phyloP scores from a whole-genome alignment of 1,140 invertebrate genomes.

The Cephus cinctus region DNA sequence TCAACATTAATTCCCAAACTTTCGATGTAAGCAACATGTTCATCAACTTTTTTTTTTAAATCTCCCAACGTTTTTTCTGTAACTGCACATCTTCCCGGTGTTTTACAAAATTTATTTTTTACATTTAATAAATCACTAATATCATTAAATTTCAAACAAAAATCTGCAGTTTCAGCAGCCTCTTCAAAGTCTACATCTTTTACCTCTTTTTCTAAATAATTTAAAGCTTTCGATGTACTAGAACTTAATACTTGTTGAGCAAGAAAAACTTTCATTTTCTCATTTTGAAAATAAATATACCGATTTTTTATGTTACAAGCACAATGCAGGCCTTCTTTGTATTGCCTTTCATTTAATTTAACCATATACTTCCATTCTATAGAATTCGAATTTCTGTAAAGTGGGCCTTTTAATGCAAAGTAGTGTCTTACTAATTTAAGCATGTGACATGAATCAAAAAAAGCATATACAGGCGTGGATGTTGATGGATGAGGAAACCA shows the following conservation, averaged over 20 bases:
- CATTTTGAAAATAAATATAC: slow-evolving; percentile 16
- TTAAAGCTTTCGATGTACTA: neutral
- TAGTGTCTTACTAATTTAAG: slow-evolving; percentile 28
- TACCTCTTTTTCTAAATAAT: neutral
- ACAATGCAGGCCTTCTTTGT: slow-evolving; percentile 11
- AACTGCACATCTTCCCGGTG: slow-evolving; percentile 4
- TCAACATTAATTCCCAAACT: slow-evolving; percentile 14
- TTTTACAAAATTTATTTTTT: slow-evolving; percentile 6
- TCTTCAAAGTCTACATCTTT: neutral
- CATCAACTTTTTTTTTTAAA: slow-evolving; percentile 19
- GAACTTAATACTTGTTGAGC: slow-evolving; percentile 17
- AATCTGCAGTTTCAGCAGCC: neutral
- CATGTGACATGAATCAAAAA: slow-evolving; percentile 28
- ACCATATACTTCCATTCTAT: slow-evolving; percentile 3
- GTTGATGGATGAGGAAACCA: slow-evolving; percentile 23
- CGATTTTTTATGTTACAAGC: slow-evolving; percentile 15
- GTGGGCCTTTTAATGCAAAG: slow-evolving; percentile 15
- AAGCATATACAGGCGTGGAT: slow-evolving; percentile 20
- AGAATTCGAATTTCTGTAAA: slow-evolving; percentile 1
- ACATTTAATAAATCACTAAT: slow-evolving; percentile 3
- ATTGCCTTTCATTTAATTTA: slow-evolving; percentile 1
- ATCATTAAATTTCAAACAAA: slow-evolving; percentile 1
- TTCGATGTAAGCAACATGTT: slow-evolving; percentile 19
- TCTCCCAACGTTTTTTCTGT: neutral
- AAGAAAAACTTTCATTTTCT: slow-evolving; percentile 25